A percentile compares a stretch with the other conserved stretches of the same genome.
Evolutionary conservation across 2,797 vertebrate genomes (phyloP).

Genomic region (Percopsis omiscomaycus): DNA sequence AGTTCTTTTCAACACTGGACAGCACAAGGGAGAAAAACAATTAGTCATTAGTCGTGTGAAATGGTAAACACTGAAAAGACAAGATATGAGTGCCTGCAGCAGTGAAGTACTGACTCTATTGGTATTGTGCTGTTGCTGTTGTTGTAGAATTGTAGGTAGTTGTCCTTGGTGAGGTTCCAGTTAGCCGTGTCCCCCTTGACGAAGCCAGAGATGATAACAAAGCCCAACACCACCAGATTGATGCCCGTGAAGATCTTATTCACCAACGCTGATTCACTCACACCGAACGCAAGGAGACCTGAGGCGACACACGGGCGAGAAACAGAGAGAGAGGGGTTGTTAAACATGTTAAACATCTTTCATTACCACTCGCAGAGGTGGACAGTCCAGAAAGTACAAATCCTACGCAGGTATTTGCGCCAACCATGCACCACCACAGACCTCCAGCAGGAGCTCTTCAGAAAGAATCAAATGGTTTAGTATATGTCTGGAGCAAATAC

Average conservation of each 20-base stretch:
- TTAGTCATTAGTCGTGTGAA: not conserved
- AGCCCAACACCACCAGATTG: slow-evolving; percentile 90
- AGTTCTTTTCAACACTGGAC: slow-evolving; percentile 47
- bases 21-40: not conserved
- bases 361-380: slow-evolving; percentile 27
- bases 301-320: slow-evolving; percentile 6
- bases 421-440: too few species aligned
- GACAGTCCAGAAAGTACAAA: too few species aligned
- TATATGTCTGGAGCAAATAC: too few species aligned
- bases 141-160: slow-evolving; percentile 56
- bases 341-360: slow-evolving; percentile 19
- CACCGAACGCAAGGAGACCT: slow-evolving; percentile 90
- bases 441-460: too few species aligned
- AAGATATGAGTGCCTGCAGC: not conserved
- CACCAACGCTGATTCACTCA: slow-evolving; percentile 91
- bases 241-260: slow-evolving; percentile 94
- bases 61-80: not conserved
- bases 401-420: too few species aligned
- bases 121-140: slow-evolving; percentile 14
- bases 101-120: slow-evolving; percentile 31
- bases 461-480: too few species aligned
- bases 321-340: not conserved
- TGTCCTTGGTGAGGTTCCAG: slow-evolving; percentile 81
- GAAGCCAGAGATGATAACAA: slow-evolving; percentile 89
- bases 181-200: slow-evolving; percentile 86